These are phyloP conservation scores for Patella vulgata DNA, from an alignment of 1,140 invertebrate genomes.

Conservation along the genomic window DNA sequence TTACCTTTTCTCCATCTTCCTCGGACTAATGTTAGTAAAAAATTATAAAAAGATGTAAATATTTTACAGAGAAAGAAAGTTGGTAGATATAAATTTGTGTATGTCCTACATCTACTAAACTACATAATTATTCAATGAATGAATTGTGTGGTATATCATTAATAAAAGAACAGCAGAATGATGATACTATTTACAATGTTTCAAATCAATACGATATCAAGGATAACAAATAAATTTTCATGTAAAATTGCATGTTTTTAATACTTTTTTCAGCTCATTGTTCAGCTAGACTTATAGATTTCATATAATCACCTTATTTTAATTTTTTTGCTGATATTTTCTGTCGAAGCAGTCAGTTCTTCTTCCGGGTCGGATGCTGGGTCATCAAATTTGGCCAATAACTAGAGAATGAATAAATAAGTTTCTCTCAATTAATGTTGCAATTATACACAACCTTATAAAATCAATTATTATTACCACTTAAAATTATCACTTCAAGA, in stretches of 20 bases:
- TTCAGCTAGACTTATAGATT: no score
- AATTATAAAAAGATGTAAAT: slow-evolving; percentile 1
- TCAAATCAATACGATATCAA: no score
- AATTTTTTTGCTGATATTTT: slow-evolving; percentile 38
- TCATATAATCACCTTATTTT: slow-evolving; percentile 34
- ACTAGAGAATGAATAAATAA: no score
- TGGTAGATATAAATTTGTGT: neutral
- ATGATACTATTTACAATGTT: no score
- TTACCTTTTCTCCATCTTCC: slow-evolving; percentile 7
- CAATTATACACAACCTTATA: no score
- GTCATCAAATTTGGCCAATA: slow-evolving; percentile 53
- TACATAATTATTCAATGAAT: neutral
- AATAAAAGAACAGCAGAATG: neutral
- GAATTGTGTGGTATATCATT: neutral
- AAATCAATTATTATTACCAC: no score
- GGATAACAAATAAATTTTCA: no score
- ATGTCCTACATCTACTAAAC: neutral
- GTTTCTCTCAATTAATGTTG: no score
- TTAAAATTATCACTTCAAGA: no score
- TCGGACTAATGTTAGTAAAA: neutral
- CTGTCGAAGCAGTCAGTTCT: slow-evolving; percentile 35
- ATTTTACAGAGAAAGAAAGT: neutral
- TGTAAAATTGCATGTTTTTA: no score
- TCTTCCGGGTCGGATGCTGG: slow-evolving; percentile 53
- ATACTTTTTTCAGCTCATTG: no score